A percentile compares a stretch with the other conserved stretches of the same genome.
Conservation (phyloP, 2,888 invertebrate species). For the Gibbula magus region DNA sequence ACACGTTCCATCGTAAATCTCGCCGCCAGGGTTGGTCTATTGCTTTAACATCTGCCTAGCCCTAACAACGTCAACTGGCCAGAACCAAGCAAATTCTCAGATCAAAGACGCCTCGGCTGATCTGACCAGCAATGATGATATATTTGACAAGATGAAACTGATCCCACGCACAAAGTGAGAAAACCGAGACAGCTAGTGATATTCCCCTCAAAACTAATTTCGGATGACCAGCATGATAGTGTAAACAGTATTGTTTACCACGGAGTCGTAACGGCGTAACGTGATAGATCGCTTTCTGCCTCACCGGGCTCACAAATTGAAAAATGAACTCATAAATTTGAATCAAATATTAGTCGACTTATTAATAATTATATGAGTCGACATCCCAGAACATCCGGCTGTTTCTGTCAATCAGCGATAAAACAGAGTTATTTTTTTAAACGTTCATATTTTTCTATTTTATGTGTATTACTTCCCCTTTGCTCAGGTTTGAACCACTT, state of each 20-base stretch:
- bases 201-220: background rate
- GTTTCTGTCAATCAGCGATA: too few relatives aligned
- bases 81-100: background rate
- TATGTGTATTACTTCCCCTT: too few relatives aligned
- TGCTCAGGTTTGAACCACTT: too few relatives aligned
- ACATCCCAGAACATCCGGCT: too few relatives aligned
- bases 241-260: background rate
- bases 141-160: conserved; percentile 2
- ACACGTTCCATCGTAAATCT: background rate
- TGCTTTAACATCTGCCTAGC: background rate
- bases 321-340: too few relatives aligned
- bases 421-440: too few relatives aligned
- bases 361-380: too few relatives aligned
- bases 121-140: background rate
- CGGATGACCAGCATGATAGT: background rate
- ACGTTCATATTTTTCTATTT: too few relatives aligned
- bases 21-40: background rate
- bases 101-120: background rate
- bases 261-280: background rate
- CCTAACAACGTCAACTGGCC: conserved; percentile 5
- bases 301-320: too few relatives aligned
- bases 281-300: too few relatives aligned
- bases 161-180: background rate
- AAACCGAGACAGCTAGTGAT: background rate
- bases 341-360: too few relatives aligned